Conservation (phyloP, 2,888 invertebrate species). For the Volucella zonaria region DNA sequence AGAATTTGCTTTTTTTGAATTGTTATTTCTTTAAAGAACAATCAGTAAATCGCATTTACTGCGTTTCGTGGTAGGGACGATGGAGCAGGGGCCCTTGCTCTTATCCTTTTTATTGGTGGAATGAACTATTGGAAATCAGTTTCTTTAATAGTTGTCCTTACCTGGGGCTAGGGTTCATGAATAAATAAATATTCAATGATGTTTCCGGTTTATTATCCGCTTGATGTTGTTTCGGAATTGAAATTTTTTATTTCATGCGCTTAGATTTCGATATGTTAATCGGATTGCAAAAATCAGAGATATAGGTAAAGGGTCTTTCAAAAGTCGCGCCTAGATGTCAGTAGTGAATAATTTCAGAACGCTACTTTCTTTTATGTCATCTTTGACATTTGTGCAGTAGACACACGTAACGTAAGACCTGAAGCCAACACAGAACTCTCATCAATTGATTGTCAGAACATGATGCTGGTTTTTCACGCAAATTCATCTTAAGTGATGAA, state of each 20-base stretch:
- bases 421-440: too few relatives aligned
- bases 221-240: conserved; percentile 57
- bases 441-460: too few relatives aligned
- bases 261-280: too few relatives aligned
- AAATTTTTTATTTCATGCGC: conserved; percentile 18
- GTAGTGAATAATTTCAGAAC: too few relatives aligned
- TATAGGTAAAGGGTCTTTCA: too few relatives aligned
- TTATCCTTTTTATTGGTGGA: conserved; percentile 43
- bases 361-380: too few relatives aligned
- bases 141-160: conserved; percentile 3
- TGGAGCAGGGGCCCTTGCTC: conserved; percentile 21
- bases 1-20: conserved; percentile 8
- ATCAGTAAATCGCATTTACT: conserved; percentile 11
- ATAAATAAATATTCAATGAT: conserved; percentile 3
- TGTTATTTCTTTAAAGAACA: conserved; percentile 17
- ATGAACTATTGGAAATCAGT: conserved; percentile 43
- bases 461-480: too few relatives aligned
- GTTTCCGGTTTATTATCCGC: not conserved
- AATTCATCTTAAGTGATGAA: too few relatives aligned
- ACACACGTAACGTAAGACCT: too few relatives aligned
- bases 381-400: too few relatives aligned
- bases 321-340: too few relatives aligned
- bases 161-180: conserved; percentile 30
- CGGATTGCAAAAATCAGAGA: too few relatives aligned
- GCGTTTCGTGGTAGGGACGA: conserved; percentile 31